Evolutionary conservation across 2,888 invertebrate genomes (phyloP).

Genomic region (Cylindroiulus punctatus): DNA sequence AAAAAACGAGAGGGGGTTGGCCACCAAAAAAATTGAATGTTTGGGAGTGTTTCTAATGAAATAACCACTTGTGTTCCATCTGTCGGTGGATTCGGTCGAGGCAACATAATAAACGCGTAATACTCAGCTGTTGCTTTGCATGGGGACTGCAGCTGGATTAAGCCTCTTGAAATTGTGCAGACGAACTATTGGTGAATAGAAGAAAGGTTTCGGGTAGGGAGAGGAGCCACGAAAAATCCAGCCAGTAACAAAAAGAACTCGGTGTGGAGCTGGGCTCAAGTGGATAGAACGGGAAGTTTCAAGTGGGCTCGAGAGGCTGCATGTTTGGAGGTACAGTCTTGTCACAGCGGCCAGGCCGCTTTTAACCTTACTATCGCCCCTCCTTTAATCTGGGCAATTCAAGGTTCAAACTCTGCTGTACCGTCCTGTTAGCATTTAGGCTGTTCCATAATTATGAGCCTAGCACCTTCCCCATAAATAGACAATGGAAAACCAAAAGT

Average conservation of each 20-base stretch:
- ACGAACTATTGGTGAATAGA: slow-evolving; percentile 44
- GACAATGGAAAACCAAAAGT: not conserved
- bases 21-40: not conserved
- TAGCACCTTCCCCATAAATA: not conserved
- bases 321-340: slow-evolving; percentile 30
- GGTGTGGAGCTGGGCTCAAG: slow-evolving; percentile 48
- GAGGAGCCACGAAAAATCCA: slow-evolving; percentile 5
- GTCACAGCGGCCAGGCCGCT: not conserved
- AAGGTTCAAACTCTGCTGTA: not conserved
- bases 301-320: slow-evolving; percentile 44
- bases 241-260: slow-evolving; percentile 42
- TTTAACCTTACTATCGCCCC: slow-evolving; percentile 31
- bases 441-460: not conserved
- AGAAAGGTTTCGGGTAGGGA: not conserved
- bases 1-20: not conserved
- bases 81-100: slow-evolving; percentile 22
- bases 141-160: slow-evolving; percentile 40
- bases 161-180: slow-evolving; percentile 51
- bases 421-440: not conserved
- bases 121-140: slow-evolving; percentile 50
- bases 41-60: slow-evolving; percentile 27
- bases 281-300: slow-evolving; percentile 46
- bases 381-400: slow-evolving; percentile 30
- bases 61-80: slow-evolving; percentile 50
- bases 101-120: slow-evolving; percentile 39